A percentile compares a stretch with the other conserved stretches of the same genome.
These are phyloP conservation scores for Hippocampus guttulatus DNA, from an alignment of 2,113 vertebrate species.

Conservation along the genomic window DNA sequence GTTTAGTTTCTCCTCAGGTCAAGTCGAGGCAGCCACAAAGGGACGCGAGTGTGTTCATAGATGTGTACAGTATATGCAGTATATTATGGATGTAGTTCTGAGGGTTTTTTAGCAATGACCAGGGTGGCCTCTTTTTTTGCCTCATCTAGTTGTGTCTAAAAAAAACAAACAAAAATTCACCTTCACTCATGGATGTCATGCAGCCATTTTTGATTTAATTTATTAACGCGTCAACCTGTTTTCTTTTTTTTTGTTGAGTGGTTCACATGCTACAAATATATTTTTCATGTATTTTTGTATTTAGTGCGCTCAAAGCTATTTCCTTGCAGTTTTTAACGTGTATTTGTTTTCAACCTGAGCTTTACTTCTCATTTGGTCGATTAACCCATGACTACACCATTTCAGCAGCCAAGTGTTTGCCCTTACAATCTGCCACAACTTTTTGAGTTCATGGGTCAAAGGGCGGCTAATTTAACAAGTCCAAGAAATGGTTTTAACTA, in stretches of 20 bases:
- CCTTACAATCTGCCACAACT: constrained; percentile 27
- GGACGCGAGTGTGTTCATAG: constrained; percentile 56
- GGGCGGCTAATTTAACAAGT: too few species aligned
- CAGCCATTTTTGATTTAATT: constrained; percentile 68
- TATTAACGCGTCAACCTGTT: constrained; percentile 62
- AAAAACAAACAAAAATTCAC: neutral
- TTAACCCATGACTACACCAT: constrained; percentile 33
- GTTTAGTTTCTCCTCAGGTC: constrained; percentile 51
- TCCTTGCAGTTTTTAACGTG: constrained; percentile 41
- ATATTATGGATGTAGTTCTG: constrained; percentile 48
- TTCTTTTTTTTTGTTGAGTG: constrained; percentile 37
- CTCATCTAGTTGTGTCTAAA: neutral
- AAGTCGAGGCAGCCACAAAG: constrained; percentile 48
- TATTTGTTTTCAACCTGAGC: constrained; percentile 41
- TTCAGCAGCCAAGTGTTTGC: neutral
- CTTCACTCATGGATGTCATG: constrained; percentile 31
- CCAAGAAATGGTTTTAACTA: too few species aligned
- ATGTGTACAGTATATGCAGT: constrained; percentile 63
- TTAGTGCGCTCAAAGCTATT: constrained; percentile 43
- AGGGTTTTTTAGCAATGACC: constrained; percentile 27
- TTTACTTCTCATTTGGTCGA: constrained; percentile 28
- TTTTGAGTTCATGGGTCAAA: too few species aligned
- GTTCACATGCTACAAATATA: constrained; percentile 47
- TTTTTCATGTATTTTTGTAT: constrained; percentile 64
- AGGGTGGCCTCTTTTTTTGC: neutral